Conservation (phyloP, 2,113 vertebrate species). For the Chaetops frenatus region DNA sequence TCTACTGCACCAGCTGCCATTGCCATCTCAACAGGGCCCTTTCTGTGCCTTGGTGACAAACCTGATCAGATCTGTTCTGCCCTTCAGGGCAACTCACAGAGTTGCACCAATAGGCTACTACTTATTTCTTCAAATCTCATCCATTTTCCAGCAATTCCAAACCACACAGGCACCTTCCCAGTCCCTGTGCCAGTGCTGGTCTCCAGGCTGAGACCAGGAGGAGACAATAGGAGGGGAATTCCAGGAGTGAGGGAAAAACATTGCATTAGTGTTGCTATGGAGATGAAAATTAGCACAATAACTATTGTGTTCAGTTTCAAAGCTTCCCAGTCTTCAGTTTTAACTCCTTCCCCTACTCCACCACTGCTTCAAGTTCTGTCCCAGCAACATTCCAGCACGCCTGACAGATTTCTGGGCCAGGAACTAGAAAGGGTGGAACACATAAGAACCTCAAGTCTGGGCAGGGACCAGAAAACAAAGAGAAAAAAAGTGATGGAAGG, state of each 20-base stretch:
- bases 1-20: neutral
- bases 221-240: neutral
- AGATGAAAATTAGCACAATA: constrained; percentile 30
- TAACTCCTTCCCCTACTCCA: neutral
- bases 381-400: neutral
- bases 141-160: neutral
- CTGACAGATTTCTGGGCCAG: neutral
- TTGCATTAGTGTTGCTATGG: neutral
- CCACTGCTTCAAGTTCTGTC: neutral
- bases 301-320: constrained; percentile 15
- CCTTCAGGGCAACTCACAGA: neutral
- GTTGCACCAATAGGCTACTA: neutral
- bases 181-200: neutral
- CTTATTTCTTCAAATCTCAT: neutral
- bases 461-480: neutral
- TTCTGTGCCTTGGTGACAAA: neutral
- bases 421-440: neutral
- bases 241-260: neutral
- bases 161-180: neutral
- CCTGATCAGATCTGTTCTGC: neutral
- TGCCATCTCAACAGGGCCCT: neutral
- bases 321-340: neutral
- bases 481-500: neutral
- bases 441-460: neutral
- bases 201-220: neutral